phyloP scores from a whole-genome alignment of 2,888 invertebrate genomes.

The Gasteruption jaculator region DNA sequence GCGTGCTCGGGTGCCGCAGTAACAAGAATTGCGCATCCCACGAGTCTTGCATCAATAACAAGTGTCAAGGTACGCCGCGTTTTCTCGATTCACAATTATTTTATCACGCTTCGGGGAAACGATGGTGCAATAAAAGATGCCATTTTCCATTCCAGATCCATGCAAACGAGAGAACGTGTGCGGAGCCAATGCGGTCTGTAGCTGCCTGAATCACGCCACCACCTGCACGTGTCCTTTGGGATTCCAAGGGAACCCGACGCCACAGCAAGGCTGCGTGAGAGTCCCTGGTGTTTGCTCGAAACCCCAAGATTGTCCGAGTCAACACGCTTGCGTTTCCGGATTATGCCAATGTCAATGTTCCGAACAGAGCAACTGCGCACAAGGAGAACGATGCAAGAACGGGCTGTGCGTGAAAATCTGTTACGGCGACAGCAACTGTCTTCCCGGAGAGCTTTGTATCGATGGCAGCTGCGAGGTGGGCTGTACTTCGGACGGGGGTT shows the following conservation, averaged over 20 bases:
- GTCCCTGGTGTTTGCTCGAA: constrained; percentile 68
- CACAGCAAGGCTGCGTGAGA: constrained; percentile 85
- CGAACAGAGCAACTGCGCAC: constrained; percentile 70
- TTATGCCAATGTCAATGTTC: constrained; percentile 76
- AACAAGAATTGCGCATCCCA: constrained; percentile 74
- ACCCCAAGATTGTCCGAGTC: constrained; percentile 69
- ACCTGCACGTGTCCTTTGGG: constrained; percentile 79
- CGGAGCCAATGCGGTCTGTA: constrained; percentile 81
- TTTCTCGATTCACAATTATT: constrained; percentile 2
- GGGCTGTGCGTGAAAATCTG: constrained; percentile 80
- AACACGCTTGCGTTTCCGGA: constrained; percentile 73
- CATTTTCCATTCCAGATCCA: constrained; percentile 57
- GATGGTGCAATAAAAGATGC: too few relatives aligned
- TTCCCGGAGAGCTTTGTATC: constrained; percentile 84
- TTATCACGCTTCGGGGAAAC: too few relatives aligned
- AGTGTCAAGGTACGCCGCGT: constrained; percentile 62
- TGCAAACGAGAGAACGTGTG: constrained; percentile 73
- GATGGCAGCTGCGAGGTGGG: constrained; percentile 79
- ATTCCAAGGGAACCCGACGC: constrained; percentile 81
- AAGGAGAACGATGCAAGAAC: constrained; percentile 78
- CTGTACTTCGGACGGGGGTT: constrained; percentile 77
- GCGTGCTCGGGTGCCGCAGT: constrained; percentile 78
- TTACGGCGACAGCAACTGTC: constrained; percentile 84
- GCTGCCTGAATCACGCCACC: constrained; percentile 68
- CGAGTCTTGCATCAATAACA: constrained; percentile 79